Base-by-base conservation (phyloP, 2,797 vertebrate species). In the Nannoperca obscura region DNA sequence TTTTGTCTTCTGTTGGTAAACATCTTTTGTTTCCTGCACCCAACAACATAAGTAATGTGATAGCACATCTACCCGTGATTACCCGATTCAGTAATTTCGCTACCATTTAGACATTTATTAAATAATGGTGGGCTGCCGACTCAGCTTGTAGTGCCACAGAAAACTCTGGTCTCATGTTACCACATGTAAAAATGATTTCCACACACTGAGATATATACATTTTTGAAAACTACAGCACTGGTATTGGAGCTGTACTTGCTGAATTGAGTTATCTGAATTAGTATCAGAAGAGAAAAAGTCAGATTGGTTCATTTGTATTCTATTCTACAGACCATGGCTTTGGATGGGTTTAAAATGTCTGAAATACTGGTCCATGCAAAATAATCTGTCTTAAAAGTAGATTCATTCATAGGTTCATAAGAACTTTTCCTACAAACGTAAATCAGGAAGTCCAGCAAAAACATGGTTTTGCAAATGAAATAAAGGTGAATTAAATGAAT, bases 41-140 rank as follows among this genome's bases (percentile, higher is more conserved):
- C n/a, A 53, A 11, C 40, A 71, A 66, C 42, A 46, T 34, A 1
- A 15, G 8, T 50, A 44, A 62, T 78, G 22, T 67, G 34, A 47
- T 57, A 44, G 62, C 20, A 62, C 7, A 69, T 59, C n/a, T 50
- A 22, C 36, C 20, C 42, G 30, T 20, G 42, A 64, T 1, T 7
- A 63, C 14, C 65, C n/a, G 8, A 57, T n/a, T 59, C 34, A 58
- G 32, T 59, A 4, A 22, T 22, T 60, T 6, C 11, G 3, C 58
- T 27, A 27, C 30, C 47, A 10, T 1, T 36, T 36, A 27, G 24
- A 36, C 6, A 50, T 22, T 36, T 3, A 17, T 50, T 2, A 50
- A 52, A 30, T 52, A 7, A 36, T 34, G 55, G 32, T 1, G 17
- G 36, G 32, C 11, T 38, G 34, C 11, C 13, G 1, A 61, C 7